Evolutionary conservation across 2,113 vertebrate genomes (phyloP).

Genomic region (Brachyhypopomus gauderio): DNA sequence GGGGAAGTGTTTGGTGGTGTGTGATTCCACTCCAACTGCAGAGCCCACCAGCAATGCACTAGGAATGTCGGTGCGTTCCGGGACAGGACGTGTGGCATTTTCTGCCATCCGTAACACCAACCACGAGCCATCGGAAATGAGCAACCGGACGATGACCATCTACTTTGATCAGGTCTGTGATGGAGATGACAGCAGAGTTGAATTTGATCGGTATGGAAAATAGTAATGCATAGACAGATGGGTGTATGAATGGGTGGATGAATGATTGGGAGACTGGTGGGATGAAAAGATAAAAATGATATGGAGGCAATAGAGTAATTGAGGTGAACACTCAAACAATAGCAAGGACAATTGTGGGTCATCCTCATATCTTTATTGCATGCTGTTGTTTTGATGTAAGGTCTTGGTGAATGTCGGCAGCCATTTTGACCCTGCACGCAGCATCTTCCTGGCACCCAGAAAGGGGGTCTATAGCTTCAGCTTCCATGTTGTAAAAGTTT

Average conservation of each 20-base stretch:
- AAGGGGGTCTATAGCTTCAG: constrained; percentile 87
- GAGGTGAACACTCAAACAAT: not conserved
- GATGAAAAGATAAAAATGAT: not conserved
- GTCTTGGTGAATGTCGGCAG: constrained; percentile 83
- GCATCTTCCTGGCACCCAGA: constrained; percentile 82
- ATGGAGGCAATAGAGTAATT: not conserved
- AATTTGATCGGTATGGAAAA: not conserved
- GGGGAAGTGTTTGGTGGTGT: constrained; percentile 80
- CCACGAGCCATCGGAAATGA: constrained; percentile 80
- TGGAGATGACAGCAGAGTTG: not conserved
- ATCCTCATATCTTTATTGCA: not conserved
- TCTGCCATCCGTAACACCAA: constrained; percentile 78
- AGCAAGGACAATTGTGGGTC: not conserved
- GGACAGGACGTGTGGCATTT: constrained; percentile 73
- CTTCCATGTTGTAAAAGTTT: constrained; percentile 88
- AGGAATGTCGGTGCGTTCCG: constrained; percentile 78
- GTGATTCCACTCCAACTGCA: constrained; percentile 72
- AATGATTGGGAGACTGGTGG: not conserved
- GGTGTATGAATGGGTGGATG: not conserved
- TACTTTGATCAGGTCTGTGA: constrained; percentile 78
- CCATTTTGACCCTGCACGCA: constrained; percentile 81
- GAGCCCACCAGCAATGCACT: constrained; percentile 74
- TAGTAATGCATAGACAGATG: not conserved
- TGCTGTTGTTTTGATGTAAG: constrained; percentile 58
- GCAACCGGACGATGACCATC: constrained; percentile 80